These are phyloP conservation scores for Heliothis subflexa DNA, from an alignment of 1,140 invertebrate species.

Conservation along the genomic window DNA sequence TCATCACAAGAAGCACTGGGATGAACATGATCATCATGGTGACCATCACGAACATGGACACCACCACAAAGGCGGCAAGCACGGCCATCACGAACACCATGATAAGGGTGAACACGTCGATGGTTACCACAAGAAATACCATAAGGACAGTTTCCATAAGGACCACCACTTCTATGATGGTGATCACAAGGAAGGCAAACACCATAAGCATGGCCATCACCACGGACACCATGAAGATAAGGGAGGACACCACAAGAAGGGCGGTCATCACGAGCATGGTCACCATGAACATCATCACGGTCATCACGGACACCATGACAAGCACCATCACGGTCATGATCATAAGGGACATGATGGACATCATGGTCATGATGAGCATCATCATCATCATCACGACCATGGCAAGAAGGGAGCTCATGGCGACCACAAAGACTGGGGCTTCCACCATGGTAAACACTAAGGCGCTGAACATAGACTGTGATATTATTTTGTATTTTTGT, in stretches of 20 bases:
- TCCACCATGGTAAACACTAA: conserved; percentile 81
- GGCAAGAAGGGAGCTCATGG: conserved; percentile 79
- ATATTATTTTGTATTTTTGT: conserved; percentile 62
- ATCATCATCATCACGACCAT: conserved; percentile 76
- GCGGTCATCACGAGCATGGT: conserved; percentile 73
- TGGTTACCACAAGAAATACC: conserved; percentile 82
- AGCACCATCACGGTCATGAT: conserved; percentile 77
- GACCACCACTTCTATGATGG: conserved; percentile 82
- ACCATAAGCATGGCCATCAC: conserved; percentile 79
- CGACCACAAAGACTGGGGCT: conserved; percentile 79
- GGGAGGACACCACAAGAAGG: conserved; percentile 78
- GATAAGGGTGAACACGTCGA: conserved; percentile 79
- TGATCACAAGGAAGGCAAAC: conserved; percentile 78
- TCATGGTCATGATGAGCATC: conserved; percentile 79
- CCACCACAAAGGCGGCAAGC: conserved; percentile 80
- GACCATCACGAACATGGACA: conserved; percentile 79
- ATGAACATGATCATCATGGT: conserved; percentile 78
- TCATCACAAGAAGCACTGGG: conserved; percentile 76
- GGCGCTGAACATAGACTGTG: conserved; percentile 65
- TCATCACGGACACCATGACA: conserved; percentile 76
- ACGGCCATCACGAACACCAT: conserved; percentile 78
- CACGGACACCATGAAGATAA: conserved; percentile 76
- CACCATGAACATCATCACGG: conserved; percentile 78
- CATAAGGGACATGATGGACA: conserved; percentile 78
- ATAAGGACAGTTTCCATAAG: conserved; percentile 81